Base-by-base conservation (phyloP, 1,140 invertebrate genomes). In the Macrotrachela quadricornifera region DNA sequence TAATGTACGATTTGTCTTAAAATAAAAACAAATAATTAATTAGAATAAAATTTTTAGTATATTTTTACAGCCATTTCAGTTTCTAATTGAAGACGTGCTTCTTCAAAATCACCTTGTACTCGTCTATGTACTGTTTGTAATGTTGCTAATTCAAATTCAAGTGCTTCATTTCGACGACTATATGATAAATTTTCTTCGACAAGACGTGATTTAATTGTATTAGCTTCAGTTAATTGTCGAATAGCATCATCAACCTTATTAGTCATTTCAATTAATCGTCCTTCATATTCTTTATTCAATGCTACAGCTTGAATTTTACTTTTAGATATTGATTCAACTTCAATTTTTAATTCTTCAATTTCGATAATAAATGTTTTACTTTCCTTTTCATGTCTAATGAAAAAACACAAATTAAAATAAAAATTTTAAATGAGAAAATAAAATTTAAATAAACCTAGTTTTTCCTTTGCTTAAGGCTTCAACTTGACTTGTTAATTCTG, bases 81-180 rank as follows among this genome's bases (percentile, higher is more conserved):
- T n/a, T 54, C 53, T 11, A 54, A 38, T 14, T 49, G 46, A 16
- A 49, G 37, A 2, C 48, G 14, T 17, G 53, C 41, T 47, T 54
- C 53, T 46, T 54, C 53, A 15, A 54, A 16, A 16, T 54, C 53
- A 14, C 48, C 21, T 12, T 13, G 37, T 44, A 44, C 12, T 6
- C 53, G 39, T 37, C 48, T 49, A 11, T 38, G 15, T 18, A 43
- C 44, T 10, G 41, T 14, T n/a, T 12, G 41, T n/a, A 49, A 17
- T 46, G 48, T 46, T 15, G 46, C 30, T 10, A 54, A 37, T 50
- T 54, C 53, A 38, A 54, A 54, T 45, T 54, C 53, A 39, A 49
- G 15, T 8, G 46, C 30, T 17, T 45, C 46, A 18, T 43, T 43
- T 12, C 53, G 40, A 38, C 53, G 38, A 13, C 37, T 38, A 15